phyloP scores from a whole-genome alignment of 1,140 invertebrate genomes.

The Drosophila malerkotliana region DNA sequence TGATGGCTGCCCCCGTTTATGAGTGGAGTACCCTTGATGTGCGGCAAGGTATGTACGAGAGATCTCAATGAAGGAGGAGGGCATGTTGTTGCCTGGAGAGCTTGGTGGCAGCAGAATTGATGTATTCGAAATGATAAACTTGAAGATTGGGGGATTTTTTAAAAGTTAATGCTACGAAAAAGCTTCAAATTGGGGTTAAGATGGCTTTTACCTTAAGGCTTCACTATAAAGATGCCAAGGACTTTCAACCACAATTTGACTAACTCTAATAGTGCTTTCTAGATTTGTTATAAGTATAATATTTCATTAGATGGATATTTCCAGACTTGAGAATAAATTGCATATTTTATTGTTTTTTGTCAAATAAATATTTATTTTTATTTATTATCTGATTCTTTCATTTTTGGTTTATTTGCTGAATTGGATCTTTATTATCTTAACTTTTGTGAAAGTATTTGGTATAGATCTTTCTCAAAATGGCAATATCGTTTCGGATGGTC shows the following conservation, averaged over 20 bases:
- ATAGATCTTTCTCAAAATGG: not conserved
- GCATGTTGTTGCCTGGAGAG: conserved; percentile 20
- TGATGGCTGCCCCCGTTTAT: conserved; percentile 52
- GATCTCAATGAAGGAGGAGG: conserved; percentile 21
- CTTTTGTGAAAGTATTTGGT: not conserved
- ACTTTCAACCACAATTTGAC: too few relatives aligned
- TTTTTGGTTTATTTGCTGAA: not conserved
- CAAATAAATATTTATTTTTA: not conserved
- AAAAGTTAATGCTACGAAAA: not conserved
- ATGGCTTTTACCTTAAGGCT: too few relatives aligned
- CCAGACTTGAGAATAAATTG: too few relatives aligned
- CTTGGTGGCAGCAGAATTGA: conserved; percentile 15
- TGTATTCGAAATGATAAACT: conserved; percentile 12
- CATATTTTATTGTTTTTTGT: too few relatives aligned
- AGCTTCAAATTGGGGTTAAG: not conserved
- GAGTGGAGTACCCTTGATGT: conserved; percentile 51
- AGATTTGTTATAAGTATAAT: not conserved
- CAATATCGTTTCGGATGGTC: not conserved
- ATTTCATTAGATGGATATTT: too few relatives aligned
- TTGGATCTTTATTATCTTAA: not conserved
- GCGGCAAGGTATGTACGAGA: conserved; percentile 25
- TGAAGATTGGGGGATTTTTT: not conserved
- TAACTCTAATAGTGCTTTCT: too few relatives aligned
- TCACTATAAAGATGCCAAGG: too few relatives aligned
- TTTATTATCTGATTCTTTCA: not conserved